Conservation (phyloP, 1,140 invertebrate species). For the Diabrotica undecimpunctata region DNA sequence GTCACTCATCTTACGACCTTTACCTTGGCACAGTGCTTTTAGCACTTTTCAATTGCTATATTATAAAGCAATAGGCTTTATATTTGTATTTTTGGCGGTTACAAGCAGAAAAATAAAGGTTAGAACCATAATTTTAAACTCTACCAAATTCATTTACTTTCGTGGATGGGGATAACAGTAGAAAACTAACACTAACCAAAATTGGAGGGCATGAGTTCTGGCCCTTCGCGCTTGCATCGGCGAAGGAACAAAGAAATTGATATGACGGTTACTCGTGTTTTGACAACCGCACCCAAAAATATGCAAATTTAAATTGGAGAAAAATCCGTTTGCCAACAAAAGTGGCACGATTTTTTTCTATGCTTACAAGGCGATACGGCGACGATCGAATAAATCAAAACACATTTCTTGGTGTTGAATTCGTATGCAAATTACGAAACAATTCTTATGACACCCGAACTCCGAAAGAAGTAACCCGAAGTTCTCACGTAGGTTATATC, state of each 20-base stretch:
- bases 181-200: too few species aligned
- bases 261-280: slow-evolving; percentile 9
- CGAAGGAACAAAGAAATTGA: background rate
- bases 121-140: background rate
- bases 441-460: slow-evolving; percentile 27
- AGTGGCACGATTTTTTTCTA: background rate
- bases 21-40: too few species aligned
- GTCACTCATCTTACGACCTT: too few species aligned
- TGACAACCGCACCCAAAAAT: slow-evolving; percentile 19
- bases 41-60: too few species aligned
- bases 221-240: background rate
- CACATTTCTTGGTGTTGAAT: slow-evolving; percentile 31
- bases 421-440: slow-evolving; percentile 35
- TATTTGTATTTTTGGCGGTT: too few species aligned
- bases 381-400: slow-evolving; percentile 37
- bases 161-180: too few species aligned
- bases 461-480: slow-evolving; percentile 31
- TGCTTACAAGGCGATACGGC: background rate
- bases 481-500: slow-evolving; percentile 38
- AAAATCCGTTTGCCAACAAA: slow-evolving; percentile 16
- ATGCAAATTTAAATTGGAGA: slow-evolving; percentile 12
- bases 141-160: background rate
- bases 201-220: too few species aligned
- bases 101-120: too few species aligned
- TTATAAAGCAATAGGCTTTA: too few species aligned